phyloP scores from a whole-genome alignment of 1,140 invertebrate species.

The Trinorchestia longiramus region DNA sequence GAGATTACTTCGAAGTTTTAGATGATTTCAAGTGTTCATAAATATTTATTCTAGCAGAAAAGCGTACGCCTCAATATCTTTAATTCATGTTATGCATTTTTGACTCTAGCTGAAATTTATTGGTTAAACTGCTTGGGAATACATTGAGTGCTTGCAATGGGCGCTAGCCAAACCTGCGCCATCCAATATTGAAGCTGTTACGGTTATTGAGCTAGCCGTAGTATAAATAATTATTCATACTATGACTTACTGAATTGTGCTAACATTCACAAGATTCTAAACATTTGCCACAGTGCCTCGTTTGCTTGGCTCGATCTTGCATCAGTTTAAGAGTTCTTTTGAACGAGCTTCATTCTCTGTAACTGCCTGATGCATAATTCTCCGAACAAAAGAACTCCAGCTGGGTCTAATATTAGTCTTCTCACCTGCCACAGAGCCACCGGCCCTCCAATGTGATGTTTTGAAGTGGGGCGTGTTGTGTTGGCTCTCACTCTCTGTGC shows the following conservation, averaged over 20 bases:
- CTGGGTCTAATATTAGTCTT: background rate
- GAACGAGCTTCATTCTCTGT: background rate
- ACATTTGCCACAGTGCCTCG: background rate
- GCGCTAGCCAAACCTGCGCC: background rate
- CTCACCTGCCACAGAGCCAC: background rate
- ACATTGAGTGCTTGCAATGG: background rate
- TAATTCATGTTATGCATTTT: background rate
- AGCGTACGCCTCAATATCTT: background rate
- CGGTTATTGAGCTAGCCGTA: too few species aligned
- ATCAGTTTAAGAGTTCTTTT: background rate
- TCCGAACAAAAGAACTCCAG: background rate
- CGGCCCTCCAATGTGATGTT: background rate
- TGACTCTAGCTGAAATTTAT: background rate
- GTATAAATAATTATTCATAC: too few species aligned
- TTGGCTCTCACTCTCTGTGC: too few species aligned
- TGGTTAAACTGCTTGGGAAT: background rate
- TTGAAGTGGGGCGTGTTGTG: too few species aligned
- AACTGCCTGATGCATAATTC: background rate
- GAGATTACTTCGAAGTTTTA: background rate
- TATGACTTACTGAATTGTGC: background rate
- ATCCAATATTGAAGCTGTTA: background rate
- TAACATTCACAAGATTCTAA: background rate
- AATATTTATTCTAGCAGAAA: background rate
- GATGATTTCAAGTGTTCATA: background rate
- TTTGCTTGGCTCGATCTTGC: background rate